phyloP scores from a whole-genome alignment of 2,888 invertebrate species.

The Chrysopilus asiliformis region DNA sequence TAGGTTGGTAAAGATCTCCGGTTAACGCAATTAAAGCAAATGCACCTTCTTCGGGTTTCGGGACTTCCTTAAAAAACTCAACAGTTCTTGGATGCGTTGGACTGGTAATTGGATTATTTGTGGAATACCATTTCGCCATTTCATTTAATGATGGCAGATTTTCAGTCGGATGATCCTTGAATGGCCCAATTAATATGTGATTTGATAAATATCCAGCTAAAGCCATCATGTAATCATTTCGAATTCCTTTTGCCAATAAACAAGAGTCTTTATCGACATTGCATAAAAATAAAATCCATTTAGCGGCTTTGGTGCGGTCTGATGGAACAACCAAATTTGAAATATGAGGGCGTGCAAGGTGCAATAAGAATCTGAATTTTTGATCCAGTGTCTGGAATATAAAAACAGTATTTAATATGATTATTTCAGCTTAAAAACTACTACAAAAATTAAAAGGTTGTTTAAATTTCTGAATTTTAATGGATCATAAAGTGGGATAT shows the following conservation, averaged over 20 bases:
- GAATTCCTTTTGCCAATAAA: slow-evolving; percentile 38
- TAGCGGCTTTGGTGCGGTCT: slow-evolving; percentile 35
- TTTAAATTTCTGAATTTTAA: neutral
- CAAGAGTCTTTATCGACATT: slow-evolving; percentile 35
- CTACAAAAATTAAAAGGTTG: neutral
- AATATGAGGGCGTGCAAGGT: slow-evolving; percentile 37
- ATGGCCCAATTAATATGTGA: slow-evolving; percentile 36
- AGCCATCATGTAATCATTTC: slow-evolving; percentile 43
- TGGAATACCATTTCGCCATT: slow-evolving; percentile 31
- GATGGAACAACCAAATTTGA: slow-evolving; percentile 31
- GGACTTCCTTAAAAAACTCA: slow-evolving; percentile 37
- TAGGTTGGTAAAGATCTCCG: slow-evolving; percentile 32
- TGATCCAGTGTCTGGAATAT: slow-evolving; percentile 31
- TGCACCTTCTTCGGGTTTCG: slow-evolving; percentile 40
- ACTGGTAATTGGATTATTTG: slow-evolving; percentile 36
- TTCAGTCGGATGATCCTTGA: slow-evolving; percentile 37
- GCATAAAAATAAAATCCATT: slow-evolving; percentile 41
- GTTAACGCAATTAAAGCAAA: slow-evolving; percentile 42
- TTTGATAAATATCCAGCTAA: slow-evolving; percentile 34
- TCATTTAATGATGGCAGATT: slow-evolving; percentile 30
- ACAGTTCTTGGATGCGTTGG: slow-evolving; percentile 36
- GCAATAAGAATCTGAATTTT: slow-evolving; percentile 38
- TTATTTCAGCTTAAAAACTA: neutral
- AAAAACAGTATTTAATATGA: neutral
- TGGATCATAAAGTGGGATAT: neutral